A percentile compares a stretch with the other conserved stretches of the same genome.
Conservation (phyloP, 2,113 vertebrate species). For the Condylura cristata region DNA sequence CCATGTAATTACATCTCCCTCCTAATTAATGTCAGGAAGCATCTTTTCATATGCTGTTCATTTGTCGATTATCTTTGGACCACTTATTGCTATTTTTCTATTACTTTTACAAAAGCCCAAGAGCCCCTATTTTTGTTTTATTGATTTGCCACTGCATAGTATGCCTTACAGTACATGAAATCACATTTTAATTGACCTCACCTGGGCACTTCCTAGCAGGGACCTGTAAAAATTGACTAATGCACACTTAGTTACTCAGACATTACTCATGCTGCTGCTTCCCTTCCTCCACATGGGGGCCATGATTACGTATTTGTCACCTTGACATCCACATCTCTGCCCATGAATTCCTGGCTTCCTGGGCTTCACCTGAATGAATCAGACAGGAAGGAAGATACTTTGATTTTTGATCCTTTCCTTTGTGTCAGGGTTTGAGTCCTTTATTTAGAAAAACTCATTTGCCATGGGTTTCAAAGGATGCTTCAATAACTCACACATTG, state of each 20-base stretch:
- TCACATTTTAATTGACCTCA: background rate
- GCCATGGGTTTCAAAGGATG: constrained; percentile 51
- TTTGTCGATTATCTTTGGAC: too few relatives aligned
- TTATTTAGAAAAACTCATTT: constrained; percentile 28
- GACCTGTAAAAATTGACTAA: background rate
- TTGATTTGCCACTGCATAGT: background rate
- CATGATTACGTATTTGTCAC: background rate
- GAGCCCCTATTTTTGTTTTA: too few relatives aligned
- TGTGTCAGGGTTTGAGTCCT: constrained; percentile 4
- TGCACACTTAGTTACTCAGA: background rate
- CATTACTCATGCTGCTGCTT: background rate
- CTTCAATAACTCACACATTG: constrained; percentile 57
- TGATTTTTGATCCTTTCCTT: background rate
- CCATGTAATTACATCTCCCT: too few relatives aligned
- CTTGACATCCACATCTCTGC: background rate
- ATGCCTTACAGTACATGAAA: background rate
- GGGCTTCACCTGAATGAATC: background rate
- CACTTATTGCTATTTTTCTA: too few relatives aligned
- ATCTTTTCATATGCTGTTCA: too few relatives aligned
- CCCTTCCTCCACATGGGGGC: background rate
- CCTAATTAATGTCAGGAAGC: too few relatives aligned
- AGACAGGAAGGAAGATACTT: background rate
- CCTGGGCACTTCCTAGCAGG: background rate
- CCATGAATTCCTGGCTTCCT: background rate
- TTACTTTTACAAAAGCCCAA: too few relatives aligned